phyloP scores from a whole-genome alignment of 2,113 vertebrate genomes.

The human region GRCh38 chr15:62089001-62089500 shows the following conservation, averaged over 20 bases:
- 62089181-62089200: constrained; percentile 44
- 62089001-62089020: neutral
- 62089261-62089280: neutral
- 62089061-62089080: neutral
- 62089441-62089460: neutral
- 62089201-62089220: constrained; percentile 37
- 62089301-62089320: neutral
- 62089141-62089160: constrained; percentile 44
- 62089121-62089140: constrained; percentile 18
- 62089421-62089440: neutral
- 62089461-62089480: neutral
- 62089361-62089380: constrained; percentile 1
- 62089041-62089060: neutral
- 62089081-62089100: neutral
- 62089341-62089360: neutral
- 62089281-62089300: neutral
- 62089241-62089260: constrained; percentile 13
- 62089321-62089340: neutral
- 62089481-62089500: neutral
- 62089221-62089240: constrained; percentile 1
- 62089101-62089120: constrained; percentile 50
- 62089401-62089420: neutral
- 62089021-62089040: neutral
- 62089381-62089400: neutral
- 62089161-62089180: neutral